These are phyloP conservation scores for Pasiphila rectangulata DNA, from an alignment of 2,888 invertebrate species.

Conservation along the genomic window DNA sequence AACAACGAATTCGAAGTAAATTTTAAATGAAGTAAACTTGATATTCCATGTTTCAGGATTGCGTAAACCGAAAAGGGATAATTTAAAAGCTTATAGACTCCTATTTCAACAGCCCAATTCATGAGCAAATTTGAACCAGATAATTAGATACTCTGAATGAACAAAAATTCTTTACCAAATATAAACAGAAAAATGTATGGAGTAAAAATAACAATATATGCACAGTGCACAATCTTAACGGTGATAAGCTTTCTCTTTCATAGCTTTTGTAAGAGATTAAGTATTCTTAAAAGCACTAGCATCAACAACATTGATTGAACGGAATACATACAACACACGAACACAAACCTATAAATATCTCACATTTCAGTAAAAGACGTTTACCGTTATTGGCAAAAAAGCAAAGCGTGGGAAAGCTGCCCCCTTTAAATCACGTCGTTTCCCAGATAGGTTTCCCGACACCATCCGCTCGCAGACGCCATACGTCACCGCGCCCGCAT, in stretches of 20 bases:
- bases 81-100: background rate
- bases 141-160: too few relatives aligned
- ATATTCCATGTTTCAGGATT: conserved; percentile 1
- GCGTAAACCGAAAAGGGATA: conserved; percentile 2
- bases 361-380: conserved; percentile 1
- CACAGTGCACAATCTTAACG: too few relatives aligned
- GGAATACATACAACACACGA: background rate
- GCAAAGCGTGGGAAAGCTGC: conserved; percentile 12
- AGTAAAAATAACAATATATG: too few relatives aligned
- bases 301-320: too few relatives aligned
- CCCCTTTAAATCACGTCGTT: conserved; percentile 25
- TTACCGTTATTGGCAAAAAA: conserved; percentile 10
- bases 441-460: conserved; percentile 33
- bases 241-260: too few relatives aligned
- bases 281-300: too few relatives aligned
- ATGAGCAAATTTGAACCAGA: too few relatives aligned
- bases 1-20: too few relatives aligned
- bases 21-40: conserved; percentile 1
- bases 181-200: too few relatives aligned
- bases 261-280: too few relatives aligned
- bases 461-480: conserved; percentile 39
- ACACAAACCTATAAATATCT: background rate
- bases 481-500: conserved; percentile 58
- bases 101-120: background rate
- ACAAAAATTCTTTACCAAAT: too few relatives aligned